Conservation (phyloP, 2,797 vertebrate genomes). For the Menidia menidia region DNA sequence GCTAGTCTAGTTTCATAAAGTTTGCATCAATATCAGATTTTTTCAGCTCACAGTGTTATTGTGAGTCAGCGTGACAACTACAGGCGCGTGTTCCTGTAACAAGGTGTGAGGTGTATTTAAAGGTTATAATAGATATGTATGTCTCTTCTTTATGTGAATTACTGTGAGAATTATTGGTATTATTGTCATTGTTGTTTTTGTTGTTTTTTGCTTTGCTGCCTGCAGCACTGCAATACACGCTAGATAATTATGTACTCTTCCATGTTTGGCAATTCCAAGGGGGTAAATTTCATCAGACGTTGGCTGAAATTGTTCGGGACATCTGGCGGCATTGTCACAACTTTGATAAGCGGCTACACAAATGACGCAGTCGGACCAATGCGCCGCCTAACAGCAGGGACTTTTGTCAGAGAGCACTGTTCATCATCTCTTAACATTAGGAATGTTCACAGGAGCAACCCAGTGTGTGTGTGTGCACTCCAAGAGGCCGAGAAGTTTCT, state of each 20-base stretch:
- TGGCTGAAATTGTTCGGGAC: conserved; percentile 52
- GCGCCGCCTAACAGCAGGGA: conserved; percentile 27
- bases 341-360: conserved; percentile 56
- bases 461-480: conserved; percentile 22
- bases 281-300: conserved; percentile 48
- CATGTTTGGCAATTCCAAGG: conserved; percentile 28
- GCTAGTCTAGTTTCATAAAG: conserved; percentile 13
- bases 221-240: conserved; percentile 23
- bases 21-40: conserved; percentile 26
- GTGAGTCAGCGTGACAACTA: conserved; percentile 15
- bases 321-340: conserved; percentile 65
- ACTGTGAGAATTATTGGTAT: conserved; percentile 31
- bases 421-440: conserved; percentile 37
- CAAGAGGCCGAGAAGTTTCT: conserved; percentile 32
- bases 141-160: conserved; percentile 57
- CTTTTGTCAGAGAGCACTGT: conserved; percentile 20
- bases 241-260: conserved; percentile 44
- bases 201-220: conserved; percentile 1
- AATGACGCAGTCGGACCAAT: conserved; percentile 29
- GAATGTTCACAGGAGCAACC: conserved; percentile 24
- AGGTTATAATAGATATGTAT: conserved; percentile 40
- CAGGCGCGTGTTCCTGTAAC: conserved; percentile 29
- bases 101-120: conserved; percentile 35
- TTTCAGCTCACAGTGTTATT: conserved; percentile 20
- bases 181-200: conserved; percentile 17